Conservation (phyloP, 2,113 vertebrate species). For the Varanus komodoensis region DNA sequence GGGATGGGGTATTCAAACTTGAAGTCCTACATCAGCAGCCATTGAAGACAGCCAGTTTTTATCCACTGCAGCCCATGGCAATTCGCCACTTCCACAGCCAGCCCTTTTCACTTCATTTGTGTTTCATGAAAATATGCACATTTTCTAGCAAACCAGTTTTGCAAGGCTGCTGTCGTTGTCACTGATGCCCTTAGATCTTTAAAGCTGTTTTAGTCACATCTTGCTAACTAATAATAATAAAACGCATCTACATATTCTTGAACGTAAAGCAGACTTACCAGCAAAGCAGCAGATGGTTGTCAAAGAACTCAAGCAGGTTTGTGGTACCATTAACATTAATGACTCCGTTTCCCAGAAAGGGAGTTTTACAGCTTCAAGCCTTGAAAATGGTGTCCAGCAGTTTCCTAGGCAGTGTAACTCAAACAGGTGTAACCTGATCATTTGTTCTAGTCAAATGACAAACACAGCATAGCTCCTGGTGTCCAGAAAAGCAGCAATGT, state of each 20-base stretch:
- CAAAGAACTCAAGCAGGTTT: constrained; percentile 35
- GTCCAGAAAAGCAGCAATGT: constrained; percentile 27
- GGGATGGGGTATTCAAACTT: background rate
- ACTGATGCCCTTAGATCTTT: background rate
- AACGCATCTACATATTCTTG: constrained; percentile 13
- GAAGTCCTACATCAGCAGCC: background rate
- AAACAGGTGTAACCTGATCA: constrained; percentile 74
- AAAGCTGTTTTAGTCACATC: background rate
- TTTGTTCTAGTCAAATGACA: constrained; percentile 57
- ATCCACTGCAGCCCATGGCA: background rate
- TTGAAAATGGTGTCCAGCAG: constrained; percentile 53
- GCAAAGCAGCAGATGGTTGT: constrained; percentile 29
- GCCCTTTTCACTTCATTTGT: background rate
- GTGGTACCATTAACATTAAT: constrained; percentile 45
- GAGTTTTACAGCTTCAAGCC: constrained; percentile 51
- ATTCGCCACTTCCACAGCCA: background rate
- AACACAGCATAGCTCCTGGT: constrained; percentile 3
- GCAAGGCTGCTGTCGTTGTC: background rate
- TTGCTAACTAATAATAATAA: background rate
- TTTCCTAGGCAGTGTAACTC: constrained; percentile 74
- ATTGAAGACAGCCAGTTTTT: background rate
- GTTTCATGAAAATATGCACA: background rate
- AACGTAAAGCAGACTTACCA: constrained; percentile 68
- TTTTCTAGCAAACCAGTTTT: background rate
- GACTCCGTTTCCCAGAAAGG: constrained; percentile 47